Evolutionary conservation across 2,113 vertebrate species (phyloP).

Genomic region (Anoura caudifer): DNA sequence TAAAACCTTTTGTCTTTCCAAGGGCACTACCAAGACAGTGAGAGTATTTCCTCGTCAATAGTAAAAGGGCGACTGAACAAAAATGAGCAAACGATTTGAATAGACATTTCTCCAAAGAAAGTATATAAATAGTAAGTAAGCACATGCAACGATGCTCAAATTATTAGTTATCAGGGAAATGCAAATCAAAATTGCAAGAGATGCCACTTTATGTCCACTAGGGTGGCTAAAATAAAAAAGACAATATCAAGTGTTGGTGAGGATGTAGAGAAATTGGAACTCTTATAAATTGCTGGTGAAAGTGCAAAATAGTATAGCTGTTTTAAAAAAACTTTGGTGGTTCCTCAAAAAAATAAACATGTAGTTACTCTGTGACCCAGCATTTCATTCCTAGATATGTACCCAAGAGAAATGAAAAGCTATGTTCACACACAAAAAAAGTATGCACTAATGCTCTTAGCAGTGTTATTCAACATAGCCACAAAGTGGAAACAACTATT

Average conservation of each 20-base stretch:
- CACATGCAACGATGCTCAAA: background rate
- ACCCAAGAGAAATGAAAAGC: background rate
- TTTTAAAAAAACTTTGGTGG: background rate
- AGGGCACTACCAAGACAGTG: background rate
- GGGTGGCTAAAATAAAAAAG: background rate
- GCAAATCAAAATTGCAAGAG: background rate
- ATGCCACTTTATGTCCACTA: background rate
- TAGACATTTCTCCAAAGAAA: background rate
- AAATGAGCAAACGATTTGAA: background rate
- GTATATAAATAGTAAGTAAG: background rate
- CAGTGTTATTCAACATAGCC: background rate
- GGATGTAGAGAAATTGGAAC: background rate
- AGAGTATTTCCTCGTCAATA: background rate
- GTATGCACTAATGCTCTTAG: background rate
- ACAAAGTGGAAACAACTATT: background rate
- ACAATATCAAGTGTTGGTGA: background rate
- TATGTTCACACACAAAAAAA: background rate
- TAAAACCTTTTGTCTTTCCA: background rate
- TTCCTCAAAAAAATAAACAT: background rate
- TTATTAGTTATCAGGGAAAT: background rate
- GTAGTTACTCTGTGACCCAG: background rate
- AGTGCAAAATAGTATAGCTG: background rate
- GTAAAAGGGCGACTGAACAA: background rate
- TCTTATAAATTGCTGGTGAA: background rate
- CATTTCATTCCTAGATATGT: background rate